Percentiles rank a stretch among this genome's conserved stretches.
phyloP scores from a whole-genome alignment of 2,888 invertebrate species.

The Caenorhabditis macrosperma region DNA sequence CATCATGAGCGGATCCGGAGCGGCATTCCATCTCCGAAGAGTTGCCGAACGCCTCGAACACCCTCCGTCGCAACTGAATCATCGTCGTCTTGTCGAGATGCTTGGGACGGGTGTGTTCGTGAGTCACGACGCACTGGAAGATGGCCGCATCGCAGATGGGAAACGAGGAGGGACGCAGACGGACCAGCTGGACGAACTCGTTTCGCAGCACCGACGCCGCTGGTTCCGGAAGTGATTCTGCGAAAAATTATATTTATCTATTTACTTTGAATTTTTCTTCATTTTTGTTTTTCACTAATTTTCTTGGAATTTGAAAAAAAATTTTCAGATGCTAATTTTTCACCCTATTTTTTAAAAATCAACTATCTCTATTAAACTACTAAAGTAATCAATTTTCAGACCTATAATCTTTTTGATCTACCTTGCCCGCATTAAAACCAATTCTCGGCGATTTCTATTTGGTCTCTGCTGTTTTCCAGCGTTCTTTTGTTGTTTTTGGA shows the following conservation, averaged over 20 bases:
- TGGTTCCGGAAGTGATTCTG: constrained; percentile 60
- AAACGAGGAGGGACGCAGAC: constrained; percentile 54
- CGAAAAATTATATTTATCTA: not conserved
- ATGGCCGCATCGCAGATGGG: constrained; percentile 63
- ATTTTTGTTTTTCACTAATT: not conserved
- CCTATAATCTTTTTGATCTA: too few relatives aligned
- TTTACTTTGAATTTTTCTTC: not conserved
- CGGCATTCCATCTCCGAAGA: constrained; percentile 65
- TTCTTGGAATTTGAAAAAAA: too few relatives aligned
- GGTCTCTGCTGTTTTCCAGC: too few relatives aligned
- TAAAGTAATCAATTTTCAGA: too few relatives aligned
- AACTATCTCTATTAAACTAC: too few relatives aligned
- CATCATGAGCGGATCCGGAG: constrained; percentile 59
- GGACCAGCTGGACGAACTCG: constrained; percentile 62
- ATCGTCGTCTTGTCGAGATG: constrained; percentile 41
- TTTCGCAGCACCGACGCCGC: constrained; percentile 60
- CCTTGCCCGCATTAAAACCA: too few relatives aligned
- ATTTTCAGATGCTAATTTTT: too few relatives aligned
- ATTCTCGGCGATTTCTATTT: too few relatives aligned
- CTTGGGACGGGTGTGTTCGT: constrained; percentile 41
- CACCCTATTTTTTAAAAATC: too few relatives aligned
- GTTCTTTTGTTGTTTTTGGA: too few relatives aligned
- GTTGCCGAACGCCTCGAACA: constrained; percentile 59
- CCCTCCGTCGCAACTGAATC: constrained; percentile 48
- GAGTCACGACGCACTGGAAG: constrained; percentile 56